Evolutionary conservation across 1,140 invertebrate genomes (phyloP), one percentile per base, ranked within the genome.

Genomic region (Drosophila rufa): DNA sequence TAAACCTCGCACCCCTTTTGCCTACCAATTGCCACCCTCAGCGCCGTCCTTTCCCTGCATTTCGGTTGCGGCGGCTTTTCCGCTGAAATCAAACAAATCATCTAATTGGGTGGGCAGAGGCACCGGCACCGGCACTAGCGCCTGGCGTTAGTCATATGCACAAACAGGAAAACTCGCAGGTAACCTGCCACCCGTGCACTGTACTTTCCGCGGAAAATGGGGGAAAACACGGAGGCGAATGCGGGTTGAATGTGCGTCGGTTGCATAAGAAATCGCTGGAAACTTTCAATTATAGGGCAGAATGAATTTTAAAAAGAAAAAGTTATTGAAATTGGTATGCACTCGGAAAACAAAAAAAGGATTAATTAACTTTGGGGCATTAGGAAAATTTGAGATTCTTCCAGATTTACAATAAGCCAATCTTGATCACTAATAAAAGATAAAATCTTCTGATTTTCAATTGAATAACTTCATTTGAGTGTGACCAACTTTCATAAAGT

Each of bases 71-170:
- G 27, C 46, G 43, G 59, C 66, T 48, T 55, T 84, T 84, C 77
- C 61, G 60, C 69, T 79, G 75, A 85, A 85, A 85, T 85, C 78
- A 85, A 85, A 79, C 82, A 86, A 85, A 85, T 86, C 79, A 86
- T 73, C 82, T 85, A 79, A 85, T 85, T 85, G 82, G 82, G 79
- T 73, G 79, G 82, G 65, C 74, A 79, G 53, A 56, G 80, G 50
- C 64, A 56, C 53, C n/a, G 33, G 50, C 30, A 19, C 30, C 30
- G 19, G 33, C 51, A 22, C 58, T 47, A 17, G 12, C 33, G 22
- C 51, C 8, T 57, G 58, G 53, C 53, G 79, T 69, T 75, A 75
- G 78, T 75, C 78, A 80, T 80, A 73, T 73, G 69, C 46, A 59
- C 25, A 50, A 57, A 25, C 50, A 42, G 68, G 65, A 15, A n/a